Base-by-base conservation (phyloP, 2,797 vertebrate species). In the Semotilus atromaculatus region DNA sequence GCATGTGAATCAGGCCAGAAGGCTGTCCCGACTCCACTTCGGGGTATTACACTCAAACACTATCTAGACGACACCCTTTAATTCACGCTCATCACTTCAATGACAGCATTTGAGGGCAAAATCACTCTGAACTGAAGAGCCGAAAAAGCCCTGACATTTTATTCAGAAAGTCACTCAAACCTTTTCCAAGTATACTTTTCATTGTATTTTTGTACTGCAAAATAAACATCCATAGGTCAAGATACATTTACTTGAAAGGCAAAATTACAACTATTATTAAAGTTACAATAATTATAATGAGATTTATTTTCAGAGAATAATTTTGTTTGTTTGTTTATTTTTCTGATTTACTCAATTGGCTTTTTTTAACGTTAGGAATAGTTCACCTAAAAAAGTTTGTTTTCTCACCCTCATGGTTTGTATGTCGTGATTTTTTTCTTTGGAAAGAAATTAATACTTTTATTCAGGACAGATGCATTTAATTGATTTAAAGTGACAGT, bases 11-110 rank as follows among this genome's bases (percentile, higher is more conserved):
- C 67, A 76, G 82, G 72, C 77, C 81, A 29, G 53, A 81, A 76
- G 75, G 48, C 68, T 68, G 48, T 78, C 81, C 79, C 45, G 70
- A 79, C 77, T 86, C 82, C 81, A 78, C 80, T 82, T 86, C 66
- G 60, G 83, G 80, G 75, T 87, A 66, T 84, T 84, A 67, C 79
- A 84, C 80, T 85, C 80, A 80, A 84, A 73, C 77, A 58, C 21
- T 79, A 80, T 81, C 82, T 77, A 36, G 31, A 34, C 76, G 74
- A 88, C 84, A 89, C 75, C 71, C 62, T 83, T 84, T 88, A 81
- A 89, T 87, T 90, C 89, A 75, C 40, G 80, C 84, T 85, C 38
- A 38, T 62, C 55, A 58, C 78, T 67, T 89, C 67, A 74, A 55
- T 86, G 86, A 82, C 76, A 72, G 34, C 48, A 29, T 85, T 83